phyloP scores from a whole-genome alignment of 1,140 invertebrate genomes.

The Heliconius melpomene region DNA sequence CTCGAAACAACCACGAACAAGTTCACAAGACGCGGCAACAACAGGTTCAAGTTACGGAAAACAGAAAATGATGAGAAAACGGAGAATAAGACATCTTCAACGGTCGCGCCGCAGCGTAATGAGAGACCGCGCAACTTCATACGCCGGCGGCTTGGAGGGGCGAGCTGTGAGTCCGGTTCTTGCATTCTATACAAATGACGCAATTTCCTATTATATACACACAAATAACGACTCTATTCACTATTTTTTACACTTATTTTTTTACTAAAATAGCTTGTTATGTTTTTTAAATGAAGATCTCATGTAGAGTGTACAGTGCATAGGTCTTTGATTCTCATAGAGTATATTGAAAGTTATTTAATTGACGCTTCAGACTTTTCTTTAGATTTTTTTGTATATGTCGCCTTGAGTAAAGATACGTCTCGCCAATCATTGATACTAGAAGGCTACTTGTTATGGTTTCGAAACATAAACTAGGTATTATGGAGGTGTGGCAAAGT shows the following conservation, averaged over 20 bases:
- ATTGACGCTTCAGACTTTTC: constrained; percentile 26
- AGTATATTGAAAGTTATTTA: constrained; percentile 40
- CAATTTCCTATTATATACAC: constrained; percentile 30
- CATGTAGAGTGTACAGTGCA: constrained; percentile 28
- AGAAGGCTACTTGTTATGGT: constrained; percentile 33
- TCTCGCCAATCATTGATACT: constrained; percentile 24
- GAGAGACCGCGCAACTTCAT: constrained; percentile 65
- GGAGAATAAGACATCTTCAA: constrained; percentile 55
- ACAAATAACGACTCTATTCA: constrained; percentile 34
- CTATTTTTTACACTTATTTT: not conserved
- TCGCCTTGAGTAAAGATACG: constrained; percentile 19
- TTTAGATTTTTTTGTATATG: constrained; percentile 21
- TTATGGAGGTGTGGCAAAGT: constrained; percentile 30
- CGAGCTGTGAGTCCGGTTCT: constrained; percentile 72
- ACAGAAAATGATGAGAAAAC: constrained; percentile 55
- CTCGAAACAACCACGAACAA: constrained; percentile 60
- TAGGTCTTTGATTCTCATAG: constrained; percentile 40
- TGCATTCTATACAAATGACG: constrained; percentile 41
- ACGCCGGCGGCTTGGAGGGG: constrained; percentile 63
- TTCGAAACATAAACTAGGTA: constrained; percentile 27
- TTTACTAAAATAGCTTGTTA: constrained; percentile 15
- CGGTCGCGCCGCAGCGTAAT: constrained; percentile 53
- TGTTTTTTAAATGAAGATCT: constrained; percentile 22
- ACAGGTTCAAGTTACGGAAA: constrained; percentile 68
- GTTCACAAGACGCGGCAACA: constrained; percentile 57